Conservation (phyloP, 1,140 invertebrate species). For the Aphelenchoides avenae region DNA sequence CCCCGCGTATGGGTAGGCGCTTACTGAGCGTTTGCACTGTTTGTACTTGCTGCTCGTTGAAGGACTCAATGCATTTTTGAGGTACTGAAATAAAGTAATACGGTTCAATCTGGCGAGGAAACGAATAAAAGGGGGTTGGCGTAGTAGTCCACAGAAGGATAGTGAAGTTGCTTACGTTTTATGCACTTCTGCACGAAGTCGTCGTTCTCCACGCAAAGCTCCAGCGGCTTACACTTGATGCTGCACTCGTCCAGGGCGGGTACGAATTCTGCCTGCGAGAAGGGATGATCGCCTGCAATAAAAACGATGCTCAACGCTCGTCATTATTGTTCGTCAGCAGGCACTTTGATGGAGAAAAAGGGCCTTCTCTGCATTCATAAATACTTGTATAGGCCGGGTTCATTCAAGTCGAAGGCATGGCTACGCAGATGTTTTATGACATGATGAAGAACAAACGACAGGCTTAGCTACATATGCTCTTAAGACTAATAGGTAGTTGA, state of each 20-base stretch:
- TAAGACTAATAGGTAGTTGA: too few relatives aligned
- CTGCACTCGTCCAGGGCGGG: conserved; percentile 37
- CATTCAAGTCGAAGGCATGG: not conserved
- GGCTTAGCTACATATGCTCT: too few relatives aligned
- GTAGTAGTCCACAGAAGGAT: not conserved
- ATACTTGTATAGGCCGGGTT: not conserved
- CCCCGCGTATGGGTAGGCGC: too few relatives aligned
- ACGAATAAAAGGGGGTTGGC: not conserved
- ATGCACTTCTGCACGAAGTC: conserved; percentile 28
- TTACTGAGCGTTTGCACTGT: too few relatives aligned
- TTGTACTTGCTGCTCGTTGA: not conserved
- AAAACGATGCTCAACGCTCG: not conserved
- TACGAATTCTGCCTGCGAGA: conserved; percentile 36
- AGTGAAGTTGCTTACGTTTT: conserved; percentile 20
- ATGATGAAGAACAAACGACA: not conserved
- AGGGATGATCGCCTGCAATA: conserved; percentile 30
- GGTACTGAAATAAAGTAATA: conserved; percentile 16
- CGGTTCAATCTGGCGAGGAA: not conserved
- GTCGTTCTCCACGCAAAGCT: conserved; percentile 35
- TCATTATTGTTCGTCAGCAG: not conserved
- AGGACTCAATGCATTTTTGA: conserved; percentile 8
- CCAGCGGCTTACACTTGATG: conserved; percentile 13
- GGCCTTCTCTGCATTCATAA: not conserved
- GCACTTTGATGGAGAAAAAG: not conserved
- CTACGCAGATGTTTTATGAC: not conserved